Conservation (phyloP, 2,888 invertebrate species). For the Troides oblongomaculatus region DNA sequence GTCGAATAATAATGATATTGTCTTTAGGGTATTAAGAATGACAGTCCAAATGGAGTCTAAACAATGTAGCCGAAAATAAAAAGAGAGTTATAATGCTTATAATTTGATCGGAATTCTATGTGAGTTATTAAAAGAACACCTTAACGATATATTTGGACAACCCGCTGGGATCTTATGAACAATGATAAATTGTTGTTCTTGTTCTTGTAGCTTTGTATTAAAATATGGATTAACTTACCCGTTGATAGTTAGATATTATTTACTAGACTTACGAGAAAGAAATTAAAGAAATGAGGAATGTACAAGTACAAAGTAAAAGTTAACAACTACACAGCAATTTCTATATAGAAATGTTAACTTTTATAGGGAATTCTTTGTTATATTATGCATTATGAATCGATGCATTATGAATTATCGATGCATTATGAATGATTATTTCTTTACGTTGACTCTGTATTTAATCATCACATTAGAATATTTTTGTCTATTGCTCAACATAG, state of each 20-base stretch:
- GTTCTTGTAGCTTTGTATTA: conserved; percentile 36
- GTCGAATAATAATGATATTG: conserved; percentile 24
- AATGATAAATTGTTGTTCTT: conserved; percentile 66
- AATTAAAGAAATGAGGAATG: too few relatives aligned
- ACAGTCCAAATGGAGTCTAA: conserved; percentile 31
- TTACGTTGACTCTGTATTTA: too few relatives aligned
- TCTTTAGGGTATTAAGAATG: conserved; percentile 21
- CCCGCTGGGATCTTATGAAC: conserved; percentile 74
- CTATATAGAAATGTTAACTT: too few relatives aligned
- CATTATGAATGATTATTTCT: too few relatives aligned
- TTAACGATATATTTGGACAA: conserved; percentile 62
- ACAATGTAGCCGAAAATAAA: conserved; percentile 56
- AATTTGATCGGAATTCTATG: conserved; percentile 71
- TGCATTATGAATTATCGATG: too few relatives aligned
- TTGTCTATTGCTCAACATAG: too few relatives aligned
- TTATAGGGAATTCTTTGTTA: too few relatives aligned
- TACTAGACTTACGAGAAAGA: not conserved
- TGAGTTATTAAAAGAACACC: conserved; percentile 74
- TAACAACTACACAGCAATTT: too few relatives aligned
- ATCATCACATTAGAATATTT: too few relatives aligned
- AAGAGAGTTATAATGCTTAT: conserved; percentile 68
- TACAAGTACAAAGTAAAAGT: too few relatives aligned
- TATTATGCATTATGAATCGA: too few relatives aligned
- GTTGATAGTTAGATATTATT: conserved; percentile 17
- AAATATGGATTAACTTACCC: conserved; percentile 20